Conservation (phyloP, 2,797 vertebrate species). For the Onychomys leucogaster region DNA sequence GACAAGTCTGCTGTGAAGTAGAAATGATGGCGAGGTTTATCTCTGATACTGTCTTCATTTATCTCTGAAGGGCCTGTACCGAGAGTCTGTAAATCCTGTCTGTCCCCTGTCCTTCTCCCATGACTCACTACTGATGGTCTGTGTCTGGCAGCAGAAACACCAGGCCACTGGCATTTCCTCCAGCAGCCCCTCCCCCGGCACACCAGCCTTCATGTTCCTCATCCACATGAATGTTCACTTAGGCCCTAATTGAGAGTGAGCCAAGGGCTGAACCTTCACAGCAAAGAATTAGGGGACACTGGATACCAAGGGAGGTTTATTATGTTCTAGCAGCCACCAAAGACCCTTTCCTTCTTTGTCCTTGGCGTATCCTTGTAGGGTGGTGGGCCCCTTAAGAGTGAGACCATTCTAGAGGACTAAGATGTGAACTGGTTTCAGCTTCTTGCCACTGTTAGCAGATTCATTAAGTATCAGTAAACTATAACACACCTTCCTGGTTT, state of each 20-base stretch:
- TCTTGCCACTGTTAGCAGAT: not conserved
- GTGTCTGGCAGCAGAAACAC: not conserved
- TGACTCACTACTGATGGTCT: not conserved
- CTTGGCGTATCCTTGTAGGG: not conserved
- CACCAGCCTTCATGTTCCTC: not conserved
- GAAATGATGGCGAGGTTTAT: not conserved
- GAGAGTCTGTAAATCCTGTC: not conserved
- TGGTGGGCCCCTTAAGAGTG: not conserved
- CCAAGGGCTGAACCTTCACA: not conserved
- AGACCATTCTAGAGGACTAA: not conserved
- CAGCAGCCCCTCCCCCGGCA: fast-evolving
- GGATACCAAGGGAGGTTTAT: not conserved
- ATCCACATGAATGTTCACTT: not conserved
- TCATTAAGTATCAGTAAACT: too few relatives aligned
- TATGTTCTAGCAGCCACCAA: too few relatives aligned
- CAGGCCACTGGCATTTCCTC: not conserved
- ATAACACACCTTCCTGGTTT: not conserved
- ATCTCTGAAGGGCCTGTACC: not conserved
- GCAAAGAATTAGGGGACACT: not conserved
- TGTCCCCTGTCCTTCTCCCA: fast-evolving
- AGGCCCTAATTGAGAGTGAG: not conserved
- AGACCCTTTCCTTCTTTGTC: not conserved
- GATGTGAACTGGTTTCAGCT: not conserved
- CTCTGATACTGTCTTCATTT: not conserved
- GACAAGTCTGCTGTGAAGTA: not conserved